These are phyloP conservation scores for Masticophis lateralis DNA, from an alignment of 2,797 vertebrate genomes.

Conservation along the genomic window DNA sequence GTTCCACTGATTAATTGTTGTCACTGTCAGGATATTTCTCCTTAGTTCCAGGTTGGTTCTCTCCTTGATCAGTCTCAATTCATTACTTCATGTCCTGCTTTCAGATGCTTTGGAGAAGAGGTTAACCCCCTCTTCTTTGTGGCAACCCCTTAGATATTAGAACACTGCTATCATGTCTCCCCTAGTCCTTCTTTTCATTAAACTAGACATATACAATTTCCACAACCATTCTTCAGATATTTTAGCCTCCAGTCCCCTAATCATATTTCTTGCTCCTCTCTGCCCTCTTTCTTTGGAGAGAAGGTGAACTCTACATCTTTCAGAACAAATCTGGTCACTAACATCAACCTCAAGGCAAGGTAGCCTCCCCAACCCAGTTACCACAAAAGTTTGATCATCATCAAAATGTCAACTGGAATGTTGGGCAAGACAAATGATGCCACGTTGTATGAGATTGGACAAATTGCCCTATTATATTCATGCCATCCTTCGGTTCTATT, in stretches of 20 bases:
- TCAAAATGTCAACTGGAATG: not conserved
- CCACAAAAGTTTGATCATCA: not conserved
- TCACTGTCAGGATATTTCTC: not conserved
- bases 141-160: accelerated
- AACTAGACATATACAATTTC: not conserved
- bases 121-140: not conserved
- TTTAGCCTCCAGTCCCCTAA: not conserved
- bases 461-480: not conserved
- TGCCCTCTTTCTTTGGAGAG: not conserved
- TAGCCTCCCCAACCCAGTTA: not conserved
- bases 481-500: not conserved
- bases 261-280: not conserved
- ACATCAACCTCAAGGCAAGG: not conserved
- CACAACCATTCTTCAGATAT: not conserved
- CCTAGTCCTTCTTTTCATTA: not conserved
- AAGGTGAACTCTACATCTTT: not conserved
- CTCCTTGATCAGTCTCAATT: not conserved
- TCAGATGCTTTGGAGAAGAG: not conserved
- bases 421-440: not conserved
- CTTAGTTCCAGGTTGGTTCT: not conserved
- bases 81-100: not conserved
- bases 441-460: not conserved
- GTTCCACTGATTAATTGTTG: not conserved
- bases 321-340: not conserved
- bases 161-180: not conserved